Conservation (phyloP, 2,888 invertebrate species). For the Masnerella sp. region DNA sequence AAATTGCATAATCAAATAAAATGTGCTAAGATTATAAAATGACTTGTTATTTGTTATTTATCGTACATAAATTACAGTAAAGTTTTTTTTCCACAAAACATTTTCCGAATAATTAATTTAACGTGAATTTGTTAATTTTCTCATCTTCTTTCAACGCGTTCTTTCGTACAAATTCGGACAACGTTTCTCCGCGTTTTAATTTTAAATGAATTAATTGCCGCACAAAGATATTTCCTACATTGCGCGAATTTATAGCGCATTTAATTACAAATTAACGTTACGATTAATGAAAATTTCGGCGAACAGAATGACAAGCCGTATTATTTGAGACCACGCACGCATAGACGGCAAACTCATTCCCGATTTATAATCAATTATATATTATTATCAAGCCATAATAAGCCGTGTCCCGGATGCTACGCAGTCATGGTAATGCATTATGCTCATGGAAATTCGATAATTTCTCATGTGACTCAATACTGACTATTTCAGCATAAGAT, state of each 20-base stretch:
- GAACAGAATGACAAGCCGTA: slow-evolving; percentile 18
- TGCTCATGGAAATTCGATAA: slow-evolving; percentile 40
- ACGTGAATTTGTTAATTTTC: too few species aligned
- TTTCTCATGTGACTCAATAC: slow-evolving; percentile 17
- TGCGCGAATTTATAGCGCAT: slow-evolving; percentile 18
- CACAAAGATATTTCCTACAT: slow-evolving; percentile 8
- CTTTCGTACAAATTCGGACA: background rate
- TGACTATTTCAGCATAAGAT: slow-evolving; percentile 6
- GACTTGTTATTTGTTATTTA: too few species aligned
- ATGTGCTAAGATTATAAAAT: too few species aligned
- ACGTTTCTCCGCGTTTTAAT: slow-evolving; percentile 2
- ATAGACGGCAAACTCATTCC: slow-evolving; percentile 31
- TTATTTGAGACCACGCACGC: slow-evolving; percentile 21
- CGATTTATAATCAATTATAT: slow-evolving; percentile 51
- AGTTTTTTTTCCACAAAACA: too few species aligned
- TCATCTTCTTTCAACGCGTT: too few species aligned
- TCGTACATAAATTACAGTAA: too few species aligned
- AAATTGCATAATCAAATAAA: too few species aligned
- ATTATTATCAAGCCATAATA: slow-evolving; percentile 43
- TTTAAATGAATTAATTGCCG: slow-evolving; percentile 13
- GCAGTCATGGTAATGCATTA: slow-evolving; percentile 18
- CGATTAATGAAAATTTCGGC: slow-evolving; percentile 37
- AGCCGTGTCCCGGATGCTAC: slow-evolving; percentile 24
- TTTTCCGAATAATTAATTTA: background rate
- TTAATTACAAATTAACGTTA: slow-evolving; percentile 43